These are phyloP conservation scores for Rhinogobius similis DNA, from an alignment of 2,113 vertebrate species.

Conservation along the genomic window DNA sequence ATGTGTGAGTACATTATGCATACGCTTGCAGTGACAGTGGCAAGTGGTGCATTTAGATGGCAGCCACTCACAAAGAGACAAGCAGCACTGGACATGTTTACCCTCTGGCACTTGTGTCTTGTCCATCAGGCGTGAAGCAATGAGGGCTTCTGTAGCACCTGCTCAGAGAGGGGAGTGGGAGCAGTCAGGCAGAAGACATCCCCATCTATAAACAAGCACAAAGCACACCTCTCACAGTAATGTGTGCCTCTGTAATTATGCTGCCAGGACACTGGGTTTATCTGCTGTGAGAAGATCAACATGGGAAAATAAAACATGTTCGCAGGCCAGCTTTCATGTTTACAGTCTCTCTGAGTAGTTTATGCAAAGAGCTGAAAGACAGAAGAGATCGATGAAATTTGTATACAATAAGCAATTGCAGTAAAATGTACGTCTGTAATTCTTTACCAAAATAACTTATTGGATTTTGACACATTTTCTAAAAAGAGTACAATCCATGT, in stretches of 20 bases:
- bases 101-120: slow-evolving; percentile 67
- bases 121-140: slow-evolving; percentile 53
- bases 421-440: not conserved
- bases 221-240: slow-evolving; percentile 33
- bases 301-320: slow-evolving; percentile 21
- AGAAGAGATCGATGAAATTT: not conserved
- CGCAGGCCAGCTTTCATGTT: slow-evolving; percentile 54
- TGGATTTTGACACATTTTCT: not conserved
- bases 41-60: slow-evolving; percentile 65
- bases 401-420: not conserved
- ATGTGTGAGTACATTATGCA: slow-evolving; percentile 51
- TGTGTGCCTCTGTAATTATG: slow-evolving; percentile 27
- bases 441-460: not conserved
- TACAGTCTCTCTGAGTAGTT: slow-evolving; percentile 46
- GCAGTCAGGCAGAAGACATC: slow-evolving; percentile 48
- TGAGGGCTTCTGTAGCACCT: slow-evolving; percentile 43
- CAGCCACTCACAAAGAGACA: slow-evolving; percentile 48
- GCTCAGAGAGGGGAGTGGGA: slow-evolving; percentile 22
- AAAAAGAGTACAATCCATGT: no score
- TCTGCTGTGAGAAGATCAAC: slow-evolving; percentile 18
- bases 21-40: slow-evolving; percentile 39
- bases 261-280: slow-evolving; percentile 13
- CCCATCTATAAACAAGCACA: slow-evolving; percentile 24
- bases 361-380: slow-evolving; percentile 23
- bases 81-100: slow-evolving; percentile 60